A percentile compares a stretch with the other conserved stretches of the same genome.
Conservation (phyloP, 2,888 invertebrate genomes). For the Drosophila algonquin region DNA sequence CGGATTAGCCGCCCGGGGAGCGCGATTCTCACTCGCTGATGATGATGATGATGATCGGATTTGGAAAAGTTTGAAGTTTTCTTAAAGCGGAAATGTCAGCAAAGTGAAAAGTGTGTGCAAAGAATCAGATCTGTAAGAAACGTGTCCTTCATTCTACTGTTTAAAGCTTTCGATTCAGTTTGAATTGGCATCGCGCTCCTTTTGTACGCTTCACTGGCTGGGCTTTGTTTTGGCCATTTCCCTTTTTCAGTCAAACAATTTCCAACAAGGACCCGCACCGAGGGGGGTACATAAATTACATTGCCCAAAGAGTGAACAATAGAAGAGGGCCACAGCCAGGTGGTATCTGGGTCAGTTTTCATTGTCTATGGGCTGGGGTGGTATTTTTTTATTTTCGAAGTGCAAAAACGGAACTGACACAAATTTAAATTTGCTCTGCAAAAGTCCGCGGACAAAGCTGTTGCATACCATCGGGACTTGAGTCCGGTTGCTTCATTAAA, state of each 20-base stretch:
- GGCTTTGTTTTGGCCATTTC: constrained; percentile 6
- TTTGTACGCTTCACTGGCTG: constrained; percentile 42
- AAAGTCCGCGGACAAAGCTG: constrained; percentile 31
- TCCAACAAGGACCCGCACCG: constrained; percentile 4
- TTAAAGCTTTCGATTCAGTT: constrained; percentile 2
- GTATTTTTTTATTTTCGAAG: constrained; percentile 38
- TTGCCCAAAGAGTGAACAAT: constrained; percentile 54
- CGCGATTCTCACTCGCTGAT: constrained; percentile 29
- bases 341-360: constrained; percentile 68
- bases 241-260: constrained; percentile 7
- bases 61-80: constrained; percentile 23
- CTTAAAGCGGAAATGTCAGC: neutral
- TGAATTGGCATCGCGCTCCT: constrained; percentile 16
- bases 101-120: neutral
- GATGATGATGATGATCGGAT: constrained; percentile 21
- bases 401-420: constrained; percentile 68
- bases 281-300: constrained; percentile 60
- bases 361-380: constrained; percentile 17
- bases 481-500: constrained; percentile 33
- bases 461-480: constrained; percentile 50
- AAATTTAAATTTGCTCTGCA: constrained; percentile 51
- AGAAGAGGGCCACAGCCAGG: constrained; percentile 20
- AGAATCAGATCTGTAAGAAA: neutral
- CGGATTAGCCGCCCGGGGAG: constrained; percentile 72
- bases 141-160: no score